Base-by-base conservation (phyloP, 2,113 vertebrate genomes). In the Coptodon bakossiorum region DNA sequence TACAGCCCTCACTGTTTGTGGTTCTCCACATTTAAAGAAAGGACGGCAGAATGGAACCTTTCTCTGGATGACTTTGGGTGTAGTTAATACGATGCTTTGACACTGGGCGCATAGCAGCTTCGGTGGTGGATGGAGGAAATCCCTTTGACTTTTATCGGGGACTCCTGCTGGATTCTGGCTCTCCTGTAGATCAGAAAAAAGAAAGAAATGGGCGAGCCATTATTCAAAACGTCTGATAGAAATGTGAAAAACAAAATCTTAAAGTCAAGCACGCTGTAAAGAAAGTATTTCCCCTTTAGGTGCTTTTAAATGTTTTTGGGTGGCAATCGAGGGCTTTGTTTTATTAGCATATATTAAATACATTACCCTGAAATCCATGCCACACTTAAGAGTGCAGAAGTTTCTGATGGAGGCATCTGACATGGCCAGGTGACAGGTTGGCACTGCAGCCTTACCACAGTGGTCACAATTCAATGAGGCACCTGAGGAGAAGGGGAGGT, bases 361-460 rank as follows among this genome's bases (percentile, higher is more conserved):
- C 16, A 3, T 27, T 95, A 99, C 98, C 98, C 98, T 98, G 92
- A 98, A 99, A 63, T 96, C 94, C 85, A 97, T 92, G n/a, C 98
- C 98, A 81, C 98, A 99, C 31, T 85, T 96, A 83, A 98, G 97
- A 93, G 95, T 96, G 96, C 98, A 99, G 93, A 99, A 99, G 94
- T 98, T 99, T 83, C 97, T 97, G 89, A 99, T 97, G 94, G 97
- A 98, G 82, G 96, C 96, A 50, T 99, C 98, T 10, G 98, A 97
- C 98, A 99, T 98, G 92, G 98, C 97, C 86, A 99, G 96, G 94
- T 99, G 98, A 92, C 98, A 99, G 93, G 98, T 97, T 84, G 98
- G 98, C n/a, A 97, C 92, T 34, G 96, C 94, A 40, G 93, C 94
- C 80, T 95, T 96, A 91, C 97, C 97, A 95, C 98, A 99, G 93